A percentile compares a stretch with the other conserved stretches of the same genome.
phyloP scores from a whole-genome alignment of 2,797 vertebrate species.

The Eupleurogrammus muticus region DNA sequence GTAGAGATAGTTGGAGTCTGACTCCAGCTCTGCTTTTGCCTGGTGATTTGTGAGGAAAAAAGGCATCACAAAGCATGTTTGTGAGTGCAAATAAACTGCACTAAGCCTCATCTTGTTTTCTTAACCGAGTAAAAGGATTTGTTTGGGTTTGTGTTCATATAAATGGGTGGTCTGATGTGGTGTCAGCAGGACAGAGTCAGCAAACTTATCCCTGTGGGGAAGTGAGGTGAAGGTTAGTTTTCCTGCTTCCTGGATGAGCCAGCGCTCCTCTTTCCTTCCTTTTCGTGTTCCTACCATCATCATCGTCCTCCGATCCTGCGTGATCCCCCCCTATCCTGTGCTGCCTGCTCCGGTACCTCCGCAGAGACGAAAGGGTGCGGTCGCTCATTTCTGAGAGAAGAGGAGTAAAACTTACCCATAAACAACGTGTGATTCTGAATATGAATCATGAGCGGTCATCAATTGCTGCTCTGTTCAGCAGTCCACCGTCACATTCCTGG shows the following conservation, averaged over 20 bases:
- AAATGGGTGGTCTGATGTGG: constrained; percentile 44
- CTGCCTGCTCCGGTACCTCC: constrained; percentile 26
- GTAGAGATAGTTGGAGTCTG: constrained; percentile 19
- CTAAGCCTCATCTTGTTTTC: constrained; percentile 27
- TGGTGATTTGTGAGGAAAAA: constrained; percentile 36
- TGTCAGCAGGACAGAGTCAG: constrained; percentile 32
- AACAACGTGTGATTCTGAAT: constrained; percentile 40
- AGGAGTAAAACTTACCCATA: constrained; percentile 23
- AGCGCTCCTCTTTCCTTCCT: constrained; percentile 62
- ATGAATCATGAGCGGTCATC: constrained; percentile 64
- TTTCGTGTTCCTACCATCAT: constrained; percentile 38
- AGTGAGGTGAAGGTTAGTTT: constrained; percentile 57
- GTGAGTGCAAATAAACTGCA: constrained; percentile 35
- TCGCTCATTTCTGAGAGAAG: constrained; percentile 14
- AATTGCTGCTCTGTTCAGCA: constrained; percentile 61
- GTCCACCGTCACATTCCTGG: constrained; percentile 64
- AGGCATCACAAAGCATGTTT: constrained; percentile 23
- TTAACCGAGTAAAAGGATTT: background rate
- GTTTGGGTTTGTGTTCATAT: constrained; percentile 13
- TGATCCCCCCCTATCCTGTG: constrained; percentile 21
- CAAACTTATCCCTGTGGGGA: constrained; percentile 45
- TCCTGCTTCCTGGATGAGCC: constrained; percentile 59
- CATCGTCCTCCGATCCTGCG: constrained; percentile 44
- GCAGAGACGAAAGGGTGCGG: constrained; percentile 40
- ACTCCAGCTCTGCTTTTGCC: background rate